Conservation (phyloP, 2,113 vertebrate species). For the Pterocles gutturalis region DNA sequence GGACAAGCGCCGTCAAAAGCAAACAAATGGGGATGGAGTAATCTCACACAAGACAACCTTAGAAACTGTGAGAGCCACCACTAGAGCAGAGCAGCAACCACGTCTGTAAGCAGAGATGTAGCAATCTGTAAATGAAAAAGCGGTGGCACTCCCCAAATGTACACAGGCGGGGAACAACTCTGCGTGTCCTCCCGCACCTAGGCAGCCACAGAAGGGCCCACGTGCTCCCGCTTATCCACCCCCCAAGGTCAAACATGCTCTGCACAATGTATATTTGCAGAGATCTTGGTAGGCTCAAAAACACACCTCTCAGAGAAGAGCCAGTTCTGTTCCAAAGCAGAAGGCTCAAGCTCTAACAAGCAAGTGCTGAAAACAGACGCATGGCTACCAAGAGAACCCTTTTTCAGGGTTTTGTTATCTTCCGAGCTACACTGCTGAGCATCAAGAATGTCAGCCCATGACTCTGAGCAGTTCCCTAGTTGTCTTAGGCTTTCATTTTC, state of each 20-base stretch:
- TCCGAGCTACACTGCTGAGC: neutral
- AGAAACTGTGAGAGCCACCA: neutral
- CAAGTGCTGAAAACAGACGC: neutral
- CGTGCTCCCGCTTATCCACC: neutral
- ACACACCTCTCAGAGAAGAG: neutral
- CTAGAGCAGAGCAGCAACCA: neutral
- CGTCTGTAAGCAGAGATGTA: neutral
- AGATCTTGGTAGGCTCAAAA: neutral
- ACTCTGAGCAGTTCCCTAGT: neutral
- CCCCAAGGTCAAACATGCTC: neutral
- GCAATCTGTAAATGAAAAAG: neutral
- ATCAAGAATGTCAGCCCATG: neutral
- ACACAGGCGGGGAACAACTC: neutral
- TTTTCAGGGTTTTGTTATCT: neutral
- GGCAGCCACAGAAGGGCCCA: neutral
- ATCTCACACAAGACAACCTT: neutral
- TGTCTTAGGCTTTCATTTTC: neutral
- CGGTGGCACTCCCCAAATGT: rapidly evolving
- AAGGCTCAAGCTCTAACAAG: neutral
- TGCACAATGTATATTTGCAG: neutral
- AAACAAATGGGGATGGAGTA: neutral
- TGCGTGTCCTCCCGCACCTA: neutral
- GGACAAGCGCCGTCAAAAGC: neutral
- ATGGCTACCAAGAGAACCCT: neutral
- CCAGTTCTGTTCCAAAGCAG: neutral